A percentile compares a stretch with the other conserved stretches of the same genome.
Conservation (phyloP, 2,888 invertebrate genomes). For the Oxycera nigricornis region DNA sequence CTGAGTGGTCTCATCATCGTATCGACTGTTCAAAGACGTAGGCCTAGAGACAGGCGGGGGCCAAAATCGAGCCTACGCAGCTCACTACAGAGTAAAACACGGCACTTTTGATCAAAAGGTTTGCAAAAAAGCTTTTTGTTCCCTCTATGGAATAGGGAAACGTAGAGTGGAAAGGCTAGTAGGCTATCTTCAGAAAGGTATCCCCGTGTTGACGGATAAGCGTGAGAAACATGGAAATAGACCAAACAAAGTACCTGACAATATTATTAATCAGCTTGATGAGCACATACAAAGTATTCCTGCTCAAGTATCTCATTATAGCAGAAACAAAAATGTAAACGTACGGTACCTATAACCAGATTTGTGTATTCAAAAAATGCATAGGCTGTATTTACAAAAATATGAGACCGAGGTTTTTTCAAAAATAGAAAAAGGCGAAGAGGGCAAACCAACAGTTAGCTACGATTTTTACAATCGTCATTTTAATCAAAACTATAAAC, state of each 20-base stretch:
- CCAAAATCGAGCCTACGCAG: background rate
- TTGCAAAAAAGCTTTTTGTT: no score
- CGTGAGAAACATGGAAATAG: background rate
- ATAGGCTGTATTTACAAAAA: conserved; percentile 4
- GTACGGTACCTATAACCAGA: background rate
- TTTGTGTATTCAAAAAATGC: background rate
- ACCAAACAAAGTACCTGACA: no score
- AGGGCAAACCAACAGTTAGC: background rate
- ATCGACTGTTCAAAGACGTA: background rate
- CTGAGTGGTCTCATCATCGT: background rate
- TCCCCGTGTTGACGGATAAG: background rate
- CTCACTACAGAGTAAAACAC: background rate
- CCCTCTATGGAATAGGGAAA: no score
- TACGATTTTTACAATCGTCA: background rate
- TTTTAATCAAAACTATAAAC: background rate
- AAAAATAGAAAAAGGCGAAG: background rate
- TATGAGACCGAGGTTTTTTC: background rate
- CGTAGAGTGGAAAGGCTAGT: background rate
- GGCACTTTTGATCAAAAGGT: background rate
- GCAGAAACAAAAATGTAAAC: background rate
- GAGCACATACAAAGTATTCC: background rate
- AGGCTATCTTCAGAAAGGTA: background rate
- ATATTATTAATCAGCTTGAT: background rate
- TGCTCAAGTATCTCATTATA: background rate
- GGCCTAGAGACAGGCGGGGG: background rate